Conservation (phyloP, 2,113 vertebrate species). For the Alethe castanea region DNA sequence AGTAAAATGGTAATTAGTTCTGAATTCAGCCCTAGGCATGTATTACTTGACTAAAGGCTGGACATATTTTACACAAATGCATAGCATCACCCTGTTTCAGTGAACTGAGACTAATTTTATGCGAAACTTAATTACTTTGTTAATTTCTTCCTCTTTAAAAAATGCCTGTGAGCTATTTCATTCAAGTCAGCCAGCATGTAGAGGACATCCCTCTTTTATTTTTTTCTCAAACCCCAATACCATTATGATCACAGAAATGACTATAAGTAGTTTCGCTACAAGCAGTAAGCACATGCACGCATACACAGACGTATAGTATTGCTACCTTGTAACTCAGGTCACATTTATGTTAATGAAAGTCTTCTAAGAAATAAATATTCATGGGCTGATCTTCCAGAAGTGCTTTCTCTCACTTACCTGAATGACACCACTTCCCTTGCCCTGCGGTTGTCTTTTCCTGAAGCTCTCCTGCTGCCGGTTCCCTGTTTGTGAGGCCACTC, state of each 20-base stretch:
- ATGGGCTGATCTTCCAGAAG: background rate
- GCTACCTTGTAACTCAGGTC: background rate
- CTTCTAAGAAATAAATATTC: background rate
- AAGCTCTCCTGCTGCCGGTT: background rate
- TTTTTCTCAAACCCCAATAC: background rate
- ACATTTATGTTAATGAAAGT: background rate
- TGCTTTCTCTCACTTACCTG: slow-evolving; percentile 10
- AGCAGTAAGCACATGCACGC: background rate
- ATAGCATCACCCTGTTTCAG: background rate
- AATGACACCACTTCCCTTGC: background rate
- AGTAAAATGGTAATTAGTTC: background rate
- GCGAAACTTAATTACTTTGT: background rate
- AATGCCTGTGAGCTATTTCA: background rate
- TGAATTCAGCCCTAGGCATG: background rate
- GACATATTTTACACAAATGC: background rate
- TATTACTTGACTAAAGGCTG: background rate
- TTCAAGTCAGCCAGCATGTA: background rate
- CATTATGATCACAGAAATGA: background rate
- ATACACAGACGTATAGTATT: background rate
- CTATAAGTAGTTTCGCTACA: background rate
- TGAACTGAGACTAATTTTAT: background rate
- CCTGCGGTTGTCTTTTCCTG: background rate
- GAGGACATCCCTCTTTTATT: background rate
- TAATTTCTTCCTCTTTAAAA: background rate
- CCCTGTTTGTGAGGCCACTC: background rate